phyloP scores from a whole-genome alignment of 2,113 vertebrate species.

The Cricetomys ansorgei region DNA sequence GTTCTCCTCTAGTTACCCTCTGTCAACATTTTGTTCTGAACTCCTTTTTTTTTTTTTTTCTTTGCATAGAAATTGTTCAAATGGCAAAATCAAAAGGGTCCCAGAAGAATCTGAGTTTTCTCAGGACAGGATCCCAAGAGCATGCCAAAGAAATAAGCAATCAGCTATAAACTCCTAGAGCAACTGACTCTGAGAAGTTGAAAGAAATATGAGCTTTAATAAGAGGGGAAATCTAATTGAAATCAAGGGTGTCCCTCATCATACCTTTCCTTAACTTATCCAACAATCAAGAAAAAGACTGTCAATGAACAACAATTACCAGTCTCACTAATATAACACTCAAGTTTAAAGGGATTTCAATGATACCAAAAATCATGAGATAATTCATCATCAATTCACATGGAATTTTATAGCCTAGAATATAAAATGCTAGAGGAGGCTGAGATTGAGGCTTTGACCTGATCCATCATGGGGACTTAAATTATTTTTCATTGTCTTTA shows the following conservation, averaged over 20 bases:
- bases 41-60: too few relatives aligned
- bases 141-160: constrained; percentile 52
- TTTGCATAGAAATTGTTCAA: neutral
- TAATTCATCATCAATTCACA: constrained; percentile 20
- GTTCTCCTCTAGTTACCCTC: neutral
- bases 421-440: neutral
- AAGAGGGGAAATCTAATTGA: constrained; percentile 26
- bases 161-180: constrained; percentile 40
- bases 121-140: constrained; percentile 20
- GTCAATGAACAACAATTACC: neutral
- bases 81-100: constrained; percentile 61
- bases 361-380: constrained; percentile 4
- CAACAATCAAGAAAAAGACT: neutral
- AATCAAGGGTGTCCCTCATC: constrained; percentile 8
- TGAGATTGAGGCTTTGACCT: constrained; percentile 58
- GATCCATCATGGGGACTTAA: neutral
- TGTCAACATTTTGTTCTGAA: neutral
- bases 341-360: constrained; percentile 23
- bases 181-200: constrained; percentile 5
- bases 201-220: constrained; percentile 46
- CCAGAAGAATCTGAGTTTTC: neutral
- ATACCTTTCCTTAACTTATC: neutral
- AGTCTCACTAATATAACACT: neutral
- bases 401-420: constrained; percentile 20
- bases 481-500: constrained; percentile 69